These are phyloP conservation scores for Pandion haliaetus DNA, from an alignment of 2,113 vertebrate species.

Conservation along the genomic window DNA sequence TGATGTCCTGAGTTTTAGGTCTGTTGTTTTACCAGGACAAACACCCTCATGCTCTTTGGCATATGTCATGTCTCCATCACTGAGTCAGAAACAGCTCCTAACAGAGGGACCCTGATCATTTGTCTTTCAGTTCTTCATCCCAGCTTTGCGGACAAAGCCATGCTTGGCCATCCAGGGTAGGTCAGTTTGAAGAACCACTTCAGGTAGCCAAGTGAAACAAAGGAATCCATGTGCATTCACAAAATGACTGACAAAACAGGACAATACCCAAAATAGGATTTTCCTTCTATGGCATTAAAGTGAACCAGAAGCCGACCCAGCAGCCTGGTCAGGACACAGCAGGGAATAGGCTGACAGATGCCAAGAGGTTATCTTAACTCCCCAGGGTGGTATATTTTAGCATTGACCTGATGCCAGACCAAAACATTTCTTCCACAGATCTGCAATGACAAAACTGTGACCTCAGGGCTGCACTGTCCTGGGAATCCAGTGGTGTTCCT, in stretches of 20 bases:
- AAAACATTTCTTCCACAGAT: not conserved
- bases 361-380: not conserved
- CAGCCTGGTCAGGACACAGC: not conserved
- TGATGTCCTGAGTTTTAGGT: not conserved
- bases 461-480: not conserved
- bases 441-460: not conserved
- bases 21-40: not conserved
- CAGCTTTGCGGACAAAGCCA: not conserved
- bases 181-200: not conserved
- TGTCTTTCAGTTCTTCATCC: not conserved
- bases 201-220: not conserved
- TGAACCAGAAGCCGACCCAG: not conserved
- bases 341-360: not conserved
- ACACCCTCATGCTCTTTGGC: rapidly evolving
- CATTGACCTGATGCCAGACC: not conserved
- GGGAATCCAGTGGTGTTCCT: not conserved
- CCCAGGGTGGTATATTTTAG: not conserved
- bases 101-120: not conserved
- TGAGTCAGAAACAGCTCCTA: rapidly evolving
- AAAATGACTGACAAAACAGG: not conserved
- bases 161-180: not conserved
- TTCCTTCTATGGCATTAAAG: not conserved
- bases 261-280: not conserved
- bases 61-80: rapidly evolving
- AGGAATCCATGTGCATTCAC: not conserved